Conservation (phyloP, 2,888 invertebrate genomes). For the Apomyelois bistriatella region DNA sequence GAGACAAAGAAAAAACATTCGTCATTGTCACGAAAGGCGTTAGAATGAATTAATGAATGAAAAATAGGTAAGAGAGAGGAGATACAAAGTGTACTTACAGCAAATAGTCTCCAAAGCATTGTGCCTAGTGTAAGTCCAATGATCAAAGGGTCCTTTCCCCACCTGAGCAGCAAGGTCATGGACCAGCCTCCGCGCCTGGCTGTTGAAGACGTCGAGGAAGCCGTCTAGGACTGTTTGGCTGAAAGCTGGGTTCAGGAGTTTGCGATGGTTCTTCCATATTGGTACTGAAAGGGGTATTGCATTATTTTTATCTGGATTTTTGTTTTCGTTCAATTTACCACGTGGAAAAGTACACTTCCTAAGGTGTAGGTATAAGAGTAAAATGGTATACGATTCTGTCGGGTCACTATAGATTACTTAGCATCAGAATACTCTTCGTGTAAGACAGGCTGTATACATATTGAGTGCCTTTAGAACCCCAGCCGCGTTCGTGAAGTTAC, state of each 20-base stretch:
- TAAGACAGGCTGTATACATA: too few relatives aligned
- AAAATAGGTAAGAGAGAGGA: background rate
- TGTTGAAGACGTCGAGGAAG: slow-evolving; percentile 49
- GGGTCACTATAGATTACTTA: too few relatives aligned
- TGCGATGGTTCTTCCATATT: slow-evolving; percentile 54
- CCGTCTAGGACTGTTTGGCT: slow-evolving; percentile 45
- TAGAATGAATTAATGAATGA: too few relatives aligned
- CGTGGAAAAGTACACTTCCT: too few relatives aligned
- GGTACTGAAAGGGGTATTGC: slow-evolving; percentile 30
- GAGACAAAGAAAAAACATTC: background rate
- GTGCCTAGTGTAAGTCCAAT: slow-evolving; percentile 51
- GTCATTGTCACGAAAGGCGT: too few relatives aligned
- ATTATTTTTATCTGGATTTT: too few relatives aligned
- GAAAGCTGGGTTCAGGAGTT: slow-evolving; percentile 51
- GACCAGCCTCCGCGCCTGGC: slow-evolving; percentile 43
- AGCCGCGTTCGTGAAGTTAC: too few relatives aligned
- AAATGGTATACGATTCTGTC: too few relatives aligned
- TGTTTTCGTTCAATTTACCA: too few relatives aligned
- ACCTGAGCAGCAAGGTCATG: slow-evolving; percentile 35
- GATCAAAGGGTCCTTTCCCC: slow-evolving; percentile 51
- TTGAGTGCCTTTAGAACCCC: too few relatives aligned
- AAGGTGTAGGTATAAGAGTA: too few relatives aligned
- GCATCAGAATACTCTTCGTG: too few relatives aligned
- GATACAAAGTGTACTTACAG: slow-evolving; percentile 35
- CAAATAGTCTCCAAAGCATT: slow-evolving; percentile 62